Percentiles rank a stretch among this genome's conserved stretches.
These are phyloP conservation scores for Nasonia vitripennis DNA, from an alignment of 1,140 invertebrate genomes.

Conservation along the genomic window DNA sequence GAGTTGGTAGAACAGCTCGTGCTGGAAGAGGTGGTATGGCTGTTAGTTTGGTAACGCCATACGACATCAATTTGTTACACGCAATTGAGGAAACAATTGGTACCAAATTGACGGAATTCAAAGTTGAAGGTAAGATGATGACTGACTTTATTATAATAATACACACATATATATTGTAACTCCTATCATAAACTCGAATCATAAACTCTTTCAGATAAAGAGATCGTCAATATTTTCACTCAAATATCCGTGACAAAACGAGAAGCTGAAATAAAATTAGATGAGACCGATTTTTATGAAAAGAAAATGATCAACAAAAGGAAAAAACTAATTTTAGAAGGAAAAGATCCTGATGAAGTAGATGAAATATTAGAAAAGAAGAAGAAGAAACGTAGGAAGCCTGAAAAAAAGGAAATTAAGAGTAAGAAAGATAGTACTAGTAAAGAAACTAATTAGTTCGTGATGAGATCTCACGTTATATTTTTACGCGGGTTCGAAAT, in stretches of 20 bases:
- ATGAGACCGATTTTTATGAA: constrained; percentile 94
- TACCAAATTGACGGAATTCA: constrained; percentile 89
- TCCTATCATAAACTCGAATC: constrained; percentile 26
- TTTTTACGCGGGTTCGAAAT: too few relatives aligned
- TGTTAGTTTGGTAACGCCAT: constrained; percentile 93
- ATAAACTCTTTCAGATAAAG: constrained; percentile 79
- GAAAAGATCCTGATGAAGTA: constrained; percentile 86
- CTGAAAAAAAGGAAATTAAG: constrained; percentile 49
- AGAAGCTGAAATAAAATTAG: constrained; percentile 93
- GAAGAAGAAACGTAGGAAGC: constrained; percentile 58
- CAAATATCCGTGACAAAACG: constrained; percentile 93
- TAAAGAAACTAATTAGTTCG: background rate
- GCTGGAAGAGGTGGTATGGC: constrained; percentile 91
- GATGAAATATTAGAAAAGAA: constrained; percentile 68
- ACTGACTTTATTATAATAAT: background rate
- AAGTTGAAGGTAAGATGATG: constrained; percentile 83
- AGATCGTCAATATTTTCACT: constrained; percentile 90
- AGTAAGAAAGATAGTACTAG: constrained; percentile 16
- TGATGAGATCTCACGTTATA: too few relatives aligned
- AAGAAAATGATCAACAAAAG: constrained; percentile 90
- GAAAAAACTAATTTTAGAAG: constrained; percentile 91
- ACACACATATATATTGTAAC: constrained; percentile 14
- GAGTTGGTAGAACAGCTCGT: constrained; percentile 96
- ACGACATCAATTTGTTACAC: constrained; percentile 91
- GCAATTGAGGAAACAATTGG: constrained; percentile 91